A percentile compares a stretch with the other conserved stretches of the same genome.
These are phyloP conservation scores for Melipona bicolor DNA, from an alignment of 2,888 invertebrate genomes.

Conservation along the genomic window DNA sequence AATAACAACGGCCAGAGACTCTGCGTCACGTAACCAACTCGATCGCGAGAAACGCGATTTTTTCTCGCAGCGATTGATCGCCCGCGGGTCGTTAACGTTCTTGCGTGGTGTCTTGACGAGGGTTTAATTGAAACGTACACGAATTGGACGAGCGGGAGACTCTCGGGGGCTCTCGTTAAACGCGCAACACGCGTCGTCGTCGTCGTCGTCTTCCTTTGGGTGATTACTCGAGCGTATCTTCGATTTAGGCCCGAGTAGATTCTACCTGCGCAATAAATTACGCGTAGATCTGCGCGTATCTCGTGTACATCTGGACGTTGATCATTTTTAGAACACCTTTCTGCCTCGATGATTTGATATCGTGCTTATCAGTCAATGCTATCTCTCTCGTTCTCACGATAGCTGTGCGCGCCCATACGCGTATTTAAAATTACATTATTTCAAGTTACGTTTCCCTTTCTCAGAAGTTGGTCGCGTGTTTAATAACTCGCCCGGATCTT, in stretches of 20 bases:
- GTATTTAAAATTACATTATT: neutral
- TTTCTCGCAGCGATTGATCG: conserved; percentile 18
- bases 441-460: neutral
- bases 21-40: conserved; percentile 16
- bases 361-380: neutral
- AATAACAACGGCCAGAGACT: conserved; percentile 35
- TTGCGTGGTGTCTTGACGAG: neutral
- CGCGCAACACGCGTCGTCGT: neutral
- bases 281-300: neutral
- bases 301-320: neutral
- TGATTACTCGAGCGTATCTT: neutral
- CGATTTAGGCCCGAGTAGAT: neutral
- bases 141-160: neutral
- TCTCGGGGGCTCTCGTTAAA: neutral
- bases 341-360: neutral
- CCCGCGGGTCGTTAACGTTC: conserved; percentile 6
- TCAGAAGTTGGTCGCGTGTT: neutral
- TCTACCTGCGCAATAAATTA: neutral
- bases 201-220: neutral
- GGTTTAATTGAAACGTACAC: conserved; percentile 30
- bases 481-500: neutral
- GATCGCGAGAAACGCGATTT: conserved; percentile 27
- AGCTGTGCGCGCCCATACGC: neutral
- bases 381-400: neutral
- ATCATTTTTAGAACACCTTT: rapidly evolving